A percentile compares a stretch with the other conserved stretches of the same genome.
Evolutionary conservation across 1,140 invertebrate genomes (phyloP).

Genomic region (Berghia stephanieae): DNA sequence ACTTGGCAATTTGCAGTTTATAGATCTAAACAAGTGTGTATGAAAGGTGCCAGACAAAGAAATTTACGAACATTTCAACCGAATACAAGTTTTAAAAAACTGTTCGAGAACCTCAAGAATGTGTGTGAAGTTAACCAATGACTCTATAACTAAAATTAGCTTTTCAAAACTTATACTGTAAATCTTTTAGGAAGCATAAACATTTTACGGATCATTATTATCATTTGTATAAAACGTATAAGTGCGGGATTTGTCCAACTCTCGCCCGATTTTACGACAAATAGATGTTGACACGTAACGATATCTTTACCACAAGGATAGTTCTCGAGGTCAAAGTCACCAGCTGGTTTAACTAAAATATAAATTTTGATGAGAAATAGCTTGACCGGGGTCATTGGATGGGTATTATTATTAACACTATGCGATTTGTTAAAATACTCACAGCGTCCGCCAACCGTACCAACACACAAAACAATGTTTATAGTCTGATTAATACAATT

Average conservation of each 20-base stretch:
- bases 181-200: not conserved
- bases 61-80: not conserved
- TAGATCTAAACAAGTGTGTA: not conserved
- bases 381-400: not conserved
- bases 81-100: not conserved
- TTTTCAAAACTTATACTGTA: not conserved
- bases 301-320: conserved; percentile 69
- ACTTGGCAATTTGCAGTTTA: not conserved
- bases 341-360: conserved; percentile 78
- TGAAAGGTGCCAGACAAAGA: not conserved
- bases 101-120: not conserved
- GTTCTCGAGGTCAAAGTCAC: conserved; percentile 83
- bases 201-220: not conserved
- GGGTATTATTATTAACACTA: not conserved
- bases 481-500: too few relatives aligned
- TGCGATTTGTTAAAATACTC: not conserved
- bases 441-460: too few relatives aligned
- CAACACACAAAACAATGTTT: too few relatives aligned
- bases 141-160: not conserved
- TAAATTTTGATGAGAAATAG: conserved; percentile 52
- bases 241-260: not conserved
- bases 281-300: too few relatives aligned
- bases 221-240: not conserved
- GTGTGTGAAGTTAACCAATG: not conserved
- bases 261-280: not conserved